Evolutionary conservation across 2,888 invertebrate species (phyloP).

Genomic region (Rotaria macrura): DNA sequence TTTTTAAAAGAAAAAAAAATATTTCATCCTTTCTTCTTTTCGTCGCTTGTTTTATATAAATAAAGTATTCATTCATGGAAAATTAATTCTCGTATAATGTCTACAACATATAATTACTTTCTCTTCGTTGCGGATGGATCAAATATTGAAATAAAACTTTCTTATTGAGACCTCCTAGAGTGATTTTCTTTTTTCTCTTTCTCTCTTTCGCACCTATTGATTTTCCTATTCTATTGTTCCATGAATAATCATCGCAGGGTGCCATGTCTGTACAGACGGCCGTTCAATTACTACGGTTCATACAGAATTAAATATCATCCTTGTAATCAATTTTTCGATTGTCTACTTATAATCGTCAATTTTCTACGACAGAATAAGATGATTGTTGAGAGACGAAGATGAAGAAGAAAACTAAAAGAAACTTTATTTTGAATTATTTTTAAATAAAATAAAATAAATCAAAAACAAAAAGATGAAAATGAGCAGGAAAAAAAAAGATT

Average conservation of each 20-base stretch:
- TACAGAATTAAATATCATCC: not conserved
- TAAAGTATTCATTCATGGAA: not conserved
- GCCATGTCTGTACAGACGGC: not conserved
- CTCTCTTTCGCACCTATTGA: slow-evolving; percentile 3
- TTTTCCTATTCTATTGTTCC: not conserved
- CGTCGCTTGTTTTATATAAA: not conserved
- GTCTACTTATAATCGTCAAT: not conserved
- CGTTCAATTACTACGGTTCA: not conserved
- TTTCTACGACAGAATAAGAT: not conserved
- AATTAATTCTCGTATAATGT: not conserved
- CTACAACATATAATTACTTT: not conserved
- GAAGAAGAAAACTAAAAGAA: too few species aligned
- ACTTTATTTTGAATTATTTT: too few species aligned
- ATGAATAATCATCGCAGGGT: not conserved
- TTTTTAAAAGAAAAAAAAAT: not conserved
- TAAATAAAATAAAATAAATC: not conserved
- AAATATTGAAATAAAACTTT: slow-evolving; percentile 15
- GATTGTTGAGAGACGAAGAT: not conserved
- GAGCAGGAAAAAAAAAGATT: not conserved
- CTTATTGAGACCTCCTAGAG: not conserved
- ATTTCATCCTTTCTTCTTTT: not conserved
- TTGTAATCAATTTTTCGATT: slow-evolving; percentile 4
- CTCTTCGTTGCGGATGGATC: slow-evolving; percentile 4
- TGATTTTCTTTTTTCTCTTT: not conserved
- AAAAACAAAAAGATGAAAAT: not conserved